These are phyloP conservation scores for Trachymyrmex cornetzi DNA, from an alignment of 1,140 invertebrate genomes.

Conservation along the genomic window DNA sequence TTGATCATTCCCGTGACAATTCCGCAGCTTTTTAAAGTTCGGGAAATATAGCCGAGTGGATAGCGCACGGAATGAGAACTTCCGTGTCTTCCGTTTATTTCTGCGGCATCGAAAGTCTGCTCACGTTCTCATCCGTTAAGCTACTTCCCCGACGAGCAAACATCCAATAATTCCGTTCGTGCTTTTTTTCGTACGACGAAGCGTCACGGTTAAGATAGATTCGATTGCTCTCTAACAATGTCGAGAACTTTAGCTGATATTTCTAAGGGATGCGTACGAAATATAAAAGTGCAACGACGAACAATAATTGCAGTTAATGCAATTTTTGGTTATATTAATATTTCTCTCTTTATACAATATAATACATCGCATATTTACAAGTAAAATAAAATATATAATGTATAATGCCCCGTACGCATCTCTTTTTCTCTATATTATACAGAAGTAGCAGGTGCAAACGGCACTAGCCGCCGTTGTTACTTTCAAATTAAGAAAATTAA, in stretches of 20 bases:
- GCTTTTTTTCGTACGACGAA: conserved; percentile 65
- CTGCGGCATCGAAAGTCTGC: conserved; percentile 67
- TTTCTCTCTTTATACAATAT: background rate
- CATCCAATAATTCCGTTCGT: conserved; percentile 76
- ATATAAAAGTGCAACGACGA: background rate
- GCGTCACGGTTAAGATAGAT: conserved; percentile 69
- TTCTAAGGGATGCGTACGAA: background rate
- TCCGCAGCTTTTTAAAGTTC: conserved; percentile 58
- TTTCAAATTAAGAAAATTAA: conserved; percentile 77
- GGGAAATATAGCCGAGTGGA: conserved; percentile 52
- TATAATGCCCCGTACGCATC: conserved; percentile 20
- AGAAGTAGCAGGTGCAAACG: conserved; percentile 74
- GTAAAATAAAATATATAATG: conserved; percentile 38
- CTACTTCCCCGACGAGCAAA: conserved; percentile 75
- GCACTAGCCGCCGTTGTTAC: conserved; percentile 68
- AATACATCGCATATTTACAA: background rate
- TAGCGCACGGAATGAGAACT: conserved; percentile 47
- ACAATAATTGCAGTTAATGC: background rate
- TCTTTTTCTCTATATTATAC: conserved; percentile 25
- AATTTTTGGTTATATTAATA: background rate
- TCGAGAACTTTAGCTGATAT: conserved; percentile 24
- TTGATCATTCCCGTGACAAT: conserved; percentile 56
- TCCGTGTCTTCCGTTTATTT: conserved; percentile 66
- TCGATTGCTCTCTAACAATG: conserved; percentile 63
- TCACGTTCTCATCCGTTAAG: conserved; percentile 75